Evolutionary conservation across 2,888 invertebrate species (phyloP).

Genomic region (Pycnomerus fuliginosus): DNA sequence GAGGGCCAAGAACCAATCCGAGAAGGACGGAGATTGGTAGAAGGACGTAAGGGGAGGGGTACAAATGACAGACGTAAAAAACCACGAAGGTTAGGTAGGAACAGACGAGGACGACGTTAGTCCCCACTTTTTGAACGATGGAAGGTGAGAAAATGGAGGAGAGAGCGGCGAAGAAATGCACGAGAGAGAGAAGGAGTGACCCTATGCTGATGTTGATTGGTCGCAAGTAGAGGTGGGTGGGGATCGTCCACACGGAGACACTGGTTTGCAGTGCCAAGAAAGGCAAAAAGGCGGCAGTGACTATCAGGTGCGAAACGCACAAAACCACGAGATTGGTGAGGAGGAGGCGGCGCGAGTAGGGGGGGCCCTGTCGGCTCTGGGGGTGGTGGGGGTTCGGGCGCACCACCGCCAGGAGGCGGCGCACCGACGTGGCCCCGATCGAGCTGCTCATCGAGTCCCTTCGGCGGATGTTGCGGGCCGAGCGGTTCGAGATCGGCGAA

Average conservation of each 20-base stretch:
- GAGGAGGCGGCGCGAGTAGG: conserved; percentile 56
- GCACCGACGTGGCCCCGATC: conserved; percentile 75
- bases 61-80: conserved; percentile 63
- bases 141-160: conserved; percentile 57
- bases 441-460: conserved; percentile 72
- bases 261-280: conserved; percentile 59
- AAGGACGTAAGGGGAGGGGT: conserved; percentile 57
- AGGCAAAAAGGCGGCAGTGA: conserved; percentile 66
- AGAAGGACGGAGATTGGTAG: conserved; percentile 57
- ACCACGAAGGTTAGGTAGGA: conserved; percentile 57
- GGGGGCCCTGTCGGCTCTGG: conserved; percentile 44
- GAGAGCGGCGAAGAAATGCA: conserved; percentile 63
- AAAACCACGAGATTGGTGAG: conserved; percentile 58
- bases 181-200: conserved; percentile 62
- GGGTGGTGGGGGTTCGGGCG: conserved; percentile 36
- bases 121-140: conserved; percentile 57
- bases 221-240: conserved; percentile 21
- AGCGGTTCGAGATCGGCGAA: conserved; percentile 62
- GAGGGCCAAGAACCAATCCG: conserved; percentile 59
- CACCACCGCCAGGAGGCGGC: conserved; percentile 66
- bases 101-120: conserved; percentile 58
- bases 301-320: conserved; percentile 61
- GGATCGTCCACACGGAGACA: conserved; percentile 54
- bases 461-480: conserved; percentile 57
- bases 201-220: conserved; percentile 50